Evolutionary conservation across 2,888 invertebrate species (phyloP).

Genomic region (Stratiomys singularior): DNA sequence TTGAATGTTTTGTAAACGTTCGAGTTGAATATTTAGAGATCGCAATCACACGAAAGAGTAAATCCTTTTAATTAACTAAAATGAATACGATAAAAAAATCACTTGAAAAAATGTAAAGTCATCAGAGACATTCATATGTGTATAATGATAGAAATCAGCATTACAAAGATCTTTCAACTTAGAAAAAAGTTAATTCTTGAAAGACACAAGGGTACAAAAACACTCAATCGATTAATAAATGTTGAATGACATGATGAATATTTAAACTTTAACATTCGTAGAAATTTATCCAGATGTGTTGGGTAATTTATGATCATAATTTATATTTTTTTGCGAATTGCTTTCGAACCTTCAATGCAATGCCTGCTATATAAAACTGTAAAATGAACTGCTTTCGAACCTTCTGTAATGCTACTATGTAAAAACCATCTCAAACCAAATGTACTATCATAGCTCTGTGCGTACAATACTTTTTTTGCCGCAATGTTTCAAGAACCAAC

Average conservation of each 20-base stretch:
- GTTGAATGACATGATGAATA: neutral
- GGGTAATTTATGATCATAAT: neutral
- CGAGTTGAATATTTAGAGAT: no score
- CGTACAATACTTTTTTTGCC: conserved; percentile 32
- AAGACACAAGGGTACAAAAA: no score
- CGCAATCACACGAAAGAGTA: no score
- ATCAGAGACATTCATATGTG: no score
- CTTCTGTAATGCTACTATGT: neutral
- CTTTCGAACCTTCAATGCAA: no score
- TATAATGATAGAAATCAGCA: no score
- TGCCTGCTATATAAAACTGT: neutral
- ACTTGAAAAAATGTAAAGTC: no score
- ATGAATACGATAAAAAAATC: no score
- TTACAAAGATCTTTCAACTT: no score
- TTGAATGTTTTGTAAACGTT: no score
- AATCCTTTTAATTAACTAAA: no score
- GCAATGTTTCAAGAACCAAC: conserved; percentile 32
- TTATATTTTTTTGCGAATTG: neutral
- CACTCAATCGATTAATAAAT: neutral
- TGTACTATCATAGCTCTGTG: conserved; percentile 35
- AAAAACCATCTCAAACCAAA: conserved; percentile 3
- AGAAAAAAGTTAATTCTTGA: no score
- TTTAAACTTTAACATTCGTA: neutral
- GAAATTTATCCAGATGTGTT: neutral
- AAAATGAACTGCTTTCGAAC: neutral